These are phyloP conservation scores for Polymixis lichenea DNA, from an alignment of 2,888 invertebrate species.

Conservation along the genomic window DNA sequence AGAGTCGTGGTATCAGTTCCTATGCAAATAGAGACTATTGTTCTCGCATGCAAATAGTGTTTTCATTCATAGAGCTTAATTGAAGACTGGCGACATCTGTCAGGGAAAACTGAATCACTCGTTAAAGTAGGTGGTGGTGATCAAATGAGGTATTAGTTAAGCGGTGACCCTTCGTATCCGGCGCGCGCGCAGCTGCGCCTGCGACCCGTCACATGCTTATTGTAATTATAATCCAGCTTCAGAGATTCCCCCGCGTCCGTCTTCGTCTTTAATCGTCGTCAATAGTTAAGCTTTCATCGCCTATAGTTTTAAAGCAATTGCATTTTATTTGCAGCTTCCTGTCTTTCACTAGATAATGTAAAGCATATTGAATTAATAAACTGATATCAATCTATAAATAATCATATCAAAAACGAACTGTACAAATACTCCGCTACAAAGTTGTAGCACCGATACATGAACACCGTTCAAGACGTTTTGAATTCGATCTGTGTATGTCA, in stretches of 20 bases:
- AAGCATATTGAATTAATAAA: slow-evolving; percentile 10
- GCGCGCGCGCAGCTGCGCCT: slow-evolving; percentile 83
- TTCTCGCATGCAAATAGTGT: slow-evolving; percentile 86
- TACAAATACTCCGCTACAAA: slow-evolving; percentile 21
- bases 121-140: slow-evolving; percentile 81
- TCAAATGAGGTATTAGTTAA: slow-evolving; percentile 85
- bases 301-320: neutral
- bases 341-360: neutral
- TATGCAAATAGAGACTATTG: slow-evolving; percentile 86
- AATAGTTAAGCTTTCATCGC: slow-evolving; percentile 56
- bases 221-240: slow-evolving; percentile 80
- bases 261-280: slow-evolving; percentile 66
- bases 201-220: slow-evolving; percentile 79
- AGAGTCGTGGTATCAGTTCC: slow-evolving; percentile 75
- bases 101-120: slow-evolving; percentile 88
- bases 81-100: slow-evolving; percentile 87
- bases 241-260: slow-evolving; percentile 72
- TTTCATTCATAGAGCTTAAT: slow-evolving; percentile 87
- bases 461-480: slow-evolving; percentile 59
- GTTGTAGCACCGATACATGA: slow-evolving; percentile 32
- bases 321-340: slow-evolving; percentile 23
- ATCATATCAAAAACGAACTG: slow-evolving; percentile 14
- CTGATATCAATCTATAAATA: neutral
- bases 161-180: slow-evolving; percentile 89
- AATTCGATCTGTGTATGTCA: slow-evolving; percentile 63